phyloP scores from a whole-genome alignment of 2,113 vertebrate genomes.

The Podarcis raffonei region DNA sequence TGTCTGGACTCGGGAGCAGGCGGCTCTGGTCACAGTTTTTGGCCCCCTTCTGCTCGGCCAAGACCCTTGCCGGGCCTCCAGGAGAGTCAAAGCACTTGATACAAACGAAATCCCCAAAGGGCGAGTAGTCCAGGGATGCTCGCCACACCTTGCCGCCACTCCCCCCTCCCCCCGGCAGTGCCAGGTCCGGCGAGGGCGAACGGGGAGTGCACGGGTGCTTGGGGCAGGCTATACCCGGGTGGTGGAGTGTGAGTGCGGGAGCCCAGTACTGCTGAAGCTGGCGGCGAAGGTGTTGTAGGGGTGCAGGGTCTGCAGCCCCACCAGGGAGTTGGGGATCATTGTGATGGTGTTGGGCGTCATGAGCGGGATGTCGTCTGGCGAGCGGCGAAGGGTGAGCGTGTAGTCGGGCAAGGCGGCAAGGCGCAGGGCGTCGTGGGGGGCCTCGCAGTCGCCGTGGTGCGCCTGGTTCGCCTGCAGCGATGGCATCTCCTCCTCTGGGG shows the following conservation, averaged over 20 bases:
- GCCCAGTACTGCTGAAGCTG: constrained; percentile 95
- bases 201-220: constrained; percentile 33
- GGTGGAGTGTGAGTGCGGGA: constrained; percentile 99
- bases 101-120: constrained; percentile 45
- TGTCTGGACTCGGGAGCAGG: background rate
- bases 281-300: constrained; percentile 98
- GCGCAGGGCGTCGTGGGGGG: constrained; percentile 86
- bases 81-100: constrained; percentile 65
- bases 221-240: constrained; percentile 93
- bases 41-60: background rate
- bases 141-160: background rate
- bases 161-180: background rate
- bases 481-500: constrained; percentile 94
- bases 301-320: constrained; percentile 96
- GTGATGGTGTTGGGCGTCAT: constrained; percentile 82
- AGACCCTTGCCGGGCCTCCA: background rate
- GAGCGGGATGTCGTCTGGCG: constrained; percentile 93
- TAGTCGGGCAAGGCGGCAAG: constrained; percentile 94
- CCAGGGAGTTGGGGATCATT: constrained; percentile 99
- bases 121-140: constrained; percentile 18
- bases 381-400: constrained; percentile 94
- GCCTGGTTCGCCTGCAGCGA: constrained; percentile 95
- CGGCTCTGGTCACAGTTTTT: constrained; percentile 1
- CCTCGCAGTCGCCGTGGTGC: constrained; percentile 90
- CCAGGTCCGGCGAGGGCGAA: constrained; percentile 59